Conservation (phyloP, 2,888 invertebrate genomes). For the Oxycera nigricornis region DNA sequence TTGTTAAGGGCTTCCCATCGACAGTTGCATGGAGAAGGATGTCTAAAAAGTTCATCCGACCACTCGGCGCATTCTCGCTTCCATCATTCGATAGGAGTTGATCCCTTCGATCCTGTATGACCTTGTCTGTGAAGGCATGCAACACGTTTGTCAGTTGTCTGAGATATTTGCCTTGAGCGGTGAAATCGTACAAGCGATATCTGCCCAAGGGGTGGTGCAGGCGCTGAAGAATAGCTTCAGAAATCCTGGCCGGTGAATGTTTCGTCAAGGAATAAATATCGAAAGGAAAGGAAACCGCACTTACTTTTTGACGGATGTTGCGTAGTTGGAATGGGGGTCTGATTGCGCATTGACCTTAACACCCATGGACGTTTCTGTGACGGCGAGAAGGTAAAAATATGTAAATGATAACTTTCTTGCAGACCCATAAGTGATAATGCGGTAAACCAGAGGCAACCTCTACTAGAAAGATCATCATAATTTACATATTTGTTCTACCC, state of each 20-base stretch:
- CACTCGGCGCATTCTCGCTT: neutral
- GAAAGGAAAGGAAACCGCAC: no score
- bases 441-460: no score
- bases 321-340: conserved; percentile 23
- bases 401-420: neutral
- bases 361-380: conserved; percentile 37
- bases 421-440: neutral
- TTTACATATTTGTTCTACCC: neutral
- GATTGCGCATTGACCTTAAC: conserved; percentile 33
- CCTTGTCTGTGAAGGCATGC: conserved; percentile 27
- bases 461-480: neutral
- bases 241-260: neutral
- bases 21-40: conserved; percentile 21
- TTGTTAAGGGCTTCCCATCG: conserved; percentile 30
- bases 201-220: conserved; percentile 3
- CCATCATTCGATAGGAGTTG: neutral
- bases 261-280: neutral
- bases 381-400: neutral
- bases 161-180: neutral
- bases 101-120: conserved; percentile 24
- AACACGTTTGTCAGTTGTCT: conserved; percentile 7
- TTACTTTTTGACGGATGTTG: conserved; percentile 31
- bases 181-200: neutral
- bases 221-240: neutral
- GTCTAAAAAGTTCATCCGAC: conserved; percentile 33